Conservation (phyloP, 2,797 vertebrate genomes). For the Rhinogobio ventralis region DNA sequence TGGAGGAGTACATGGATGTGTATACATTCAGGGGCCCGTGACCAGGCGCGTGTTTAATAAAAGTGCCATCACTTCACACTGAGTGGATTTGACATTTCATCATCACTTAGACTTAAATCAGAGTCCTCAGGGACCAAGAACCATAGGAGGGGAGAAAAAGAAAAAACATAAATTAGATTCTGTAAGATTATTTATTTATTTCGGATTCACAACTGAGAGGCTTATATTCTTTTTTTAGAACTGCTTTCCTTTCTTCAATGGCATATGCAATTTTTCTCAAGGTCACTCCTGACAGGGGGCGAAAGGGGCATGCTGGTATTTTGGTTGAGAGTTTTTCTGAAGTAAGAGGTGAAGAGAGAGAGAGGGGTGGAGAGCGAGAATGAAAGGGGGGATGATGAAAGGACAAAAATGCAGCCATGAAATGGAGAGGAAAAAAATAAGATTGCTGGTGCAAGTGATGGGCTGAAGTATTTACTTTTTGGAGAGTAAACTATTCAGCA, state of each 20-base stretch:
- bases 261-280: conserved; percentile 46
- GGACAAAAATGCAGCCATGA: conserved; percentile 51
- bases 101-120: conserved; percentile 48
- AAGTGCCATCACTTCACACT: conserved; percentile 48
- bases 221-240: conserved; percentile 41
- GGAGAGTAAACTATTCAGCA: conserved; percentile 47
- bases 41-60: conserved; percentile 41
- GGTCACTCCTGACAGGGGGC: conserved; percentile 52
- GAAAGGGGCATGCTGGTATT: conserved; percentile 49
- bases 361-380: conserved; percentile 26
- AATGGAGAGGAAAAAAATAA: conserved; percentile 46
- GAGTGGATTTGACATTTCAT: conserved; percentile 49
- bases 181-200: conserved; percentile 46
- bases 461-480: conserved; percentile 39
- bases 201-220: conserved; percentile 41
- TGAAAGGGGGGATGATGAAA: conserved; percentile 55
- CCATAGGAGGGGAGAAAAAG: conserved; percentile 13
- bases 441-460: conserved; percentile 4
- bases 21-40: conserved; percentile 26
- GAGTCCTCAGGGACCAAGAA: conserved; percentile 24
- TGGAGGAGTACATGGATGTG: conserved; percentile 23
- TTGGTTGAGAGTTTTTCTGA: conserved; percentile 46
- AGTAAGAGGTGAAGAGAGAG: conserved; percentile 45
- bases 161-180: conserved; percentile 47
- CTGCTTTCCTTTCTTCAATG: conserved; percentile 21